Conservation (phyloP, 2,797 vertebrate species). For the Sebastes oblongus region DNA sequence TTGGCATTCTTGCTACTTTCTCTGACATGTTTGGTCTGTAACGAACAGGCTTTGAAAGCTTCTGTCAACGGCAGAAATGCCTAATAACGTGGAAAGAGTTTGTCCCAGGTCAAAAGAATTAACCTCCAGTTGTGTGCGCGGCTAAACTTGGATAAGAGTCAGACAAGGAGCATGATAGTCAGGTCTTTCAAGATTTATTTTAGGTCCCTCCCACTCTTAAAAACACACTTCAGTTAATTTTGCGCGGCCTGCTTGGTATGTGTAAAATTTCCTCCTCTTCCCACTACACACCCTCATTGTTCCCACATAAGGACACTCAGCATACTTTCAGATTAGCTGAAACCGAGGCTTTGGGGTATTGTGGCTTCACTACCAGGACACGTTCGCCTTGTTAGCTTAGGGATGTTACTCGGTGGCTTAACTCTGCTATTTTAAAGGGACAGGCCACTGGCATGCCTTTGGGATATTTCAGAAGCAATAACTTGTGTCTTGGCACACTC, state of each 20-base stretch:
- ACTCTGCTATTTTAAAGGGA: conserved; percentile 28
- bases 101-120: conserved; percentile 80
- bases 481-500: background rate
- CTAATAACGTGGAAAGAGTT: conserved; percentile 72
- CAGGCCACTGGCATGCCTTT: background rate
- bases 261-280: conserved; percentile 67
- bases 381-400: conserved; percentile 41
- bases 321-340: conserved; percentile 71
- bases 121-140: conserved; percentile 73
- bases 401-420: conserved; percentile 31
- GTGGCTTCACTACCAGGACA: conserved; percentile 32
- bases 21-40: conserved; percentile 73
- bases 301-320: conserved; percentile 61
- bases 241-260: conserved; percentile 68
- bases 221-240: conserved; percentile 75
- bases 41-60: conserved; percentile 77
- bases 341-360: conserved; percentile 45
- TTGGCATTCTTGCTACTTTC: conserved; percentile 72
- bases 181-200: conserved; percentile 71
- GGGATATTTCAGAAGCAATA: background rate
- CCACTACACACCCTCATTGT: conserved; percentile 69
- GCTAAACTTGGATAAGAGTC: conserved; percentile 72
- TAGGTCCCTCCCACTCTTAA: conserved; percentile 66
- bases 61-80: conserved; percentile 72
- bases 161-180: conserved; percentile 67